These are phyloP conservation scores for Jordanella pulchra DNA, from an alignment of 2,797 vertebrate species.

Conservation along the genomic window DNA sequence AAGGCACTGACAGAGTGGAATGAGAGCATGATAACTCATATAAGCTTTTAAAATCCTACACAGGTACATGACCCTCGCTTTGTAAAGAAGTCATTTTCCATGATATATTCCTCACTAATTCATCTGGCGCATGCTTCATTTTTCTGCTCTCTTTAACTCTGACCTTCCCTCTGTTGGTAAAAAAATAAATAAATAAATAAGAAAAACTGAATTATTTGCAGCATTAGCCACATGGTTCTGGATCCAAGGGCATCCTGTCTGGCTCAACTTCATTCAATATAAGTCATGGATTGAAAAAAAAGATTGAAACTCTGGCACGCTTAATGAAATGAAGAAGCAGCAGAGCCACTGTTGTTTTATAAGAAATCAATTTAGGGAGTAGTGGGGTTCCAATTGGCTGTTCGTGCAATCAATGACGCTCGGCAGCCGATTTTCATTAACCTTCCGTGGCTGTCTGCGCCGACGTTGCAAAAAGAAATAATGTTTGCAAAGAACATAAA, in stretches of 20 bases:
- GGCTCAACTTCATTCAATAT: constrained; percentile 84
- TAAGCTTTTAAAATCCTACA: constrained; percentile 85
- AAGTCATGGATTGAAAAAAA: constrained; percentile 79
- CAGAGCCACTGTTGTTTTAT: constrained; percentile 79
- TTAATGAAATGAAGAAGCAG: constrained; percentile 90
- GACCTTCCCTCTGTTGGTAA: constrained; percentile 45
- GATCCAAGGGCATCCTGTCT: constrained; percentile 85
- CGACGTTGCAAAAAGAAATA: constrained; percentile 53
- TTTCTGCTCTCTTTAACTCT: constrained; percentile 31
- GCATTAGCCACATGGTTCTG: constrained; percentile 88
- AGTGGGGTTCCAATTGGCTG: constrained; percentile 84
- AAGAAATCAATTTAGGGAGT: constrained; percentile 84
- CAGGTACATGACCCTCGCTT: constrained; percentile 90
- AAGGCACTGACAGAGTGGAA: constrained; percentile 91
- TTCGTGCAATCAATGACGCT: constrained; percentile 83
- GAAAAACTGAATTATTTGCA: constrained; percentile 85
- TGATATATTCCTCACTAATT: constrained; percentile 82
- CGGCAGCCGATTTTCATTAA: constrained; percentile 81
- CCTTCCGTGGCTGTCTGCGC: constrained; percentile 40
- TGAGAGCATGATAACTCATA: constrained; percentile 95
- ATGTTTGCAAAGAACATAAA: constrained; percentile 73
- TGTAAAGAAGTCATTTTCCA: constrained; percentile 88
- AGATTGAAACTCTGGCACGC: constrained; percentile 84
- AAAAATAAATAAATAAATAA: constrained; percentile 21
- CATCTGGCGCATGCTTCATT: constrained; percentile 84